Base-by-base conservation (phyloP, 2,888 invertebrate species). In the Caenorhabditis uteleia region DNA sequence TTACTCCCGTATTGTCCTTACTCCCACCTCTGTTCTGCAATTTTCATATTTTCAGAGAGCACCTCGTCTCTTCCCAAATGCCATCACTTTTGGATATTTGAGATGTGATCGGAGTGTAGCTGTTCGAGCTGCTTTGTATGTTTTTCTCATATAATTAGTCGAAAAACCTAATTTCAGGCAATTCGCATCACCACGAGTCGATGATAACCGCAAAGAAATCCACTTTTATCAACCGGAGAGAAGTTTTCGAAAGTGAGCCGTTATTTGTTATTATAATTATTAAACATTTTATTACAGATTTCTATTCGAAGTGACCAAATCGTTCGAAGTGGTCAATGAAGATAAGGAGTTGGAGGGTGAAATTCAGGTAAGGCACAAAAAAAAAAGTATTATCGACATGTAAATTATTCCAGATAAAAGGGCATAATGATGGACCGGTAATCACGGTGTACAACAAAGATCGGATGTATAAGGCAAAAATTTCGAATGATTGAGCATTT, bases 361-460 rank as follows among this genome's bases (percentile, higher is more conserved):
- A 55, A 46, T 61, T n/a, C 55, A 61, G 44, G 61, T 50, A 38
- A 40, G 20, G 40, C 40, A 40, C 21, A 25, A 40, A 4, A 20
- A 38, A 3, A 38, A 38, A 18, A n/a, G 16, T 7, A 5, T 20
- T 16, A 20, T 27, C 16, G 16, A 26, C 2, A 33, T 25, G 31
- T 12, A 36, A 8, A 36, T 12, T 45, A 26, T 48, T 54, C 1
- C 61, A 61, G 55, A 55, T 61, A 46, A 48, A 16, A 61, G 55
- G 61, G 10, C 61, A 61, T 36, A 25, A 18, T 7, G 50, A 42
- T 33, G 61, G 55, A 42, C 55, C 61, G 18, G 20, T 61, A n/a
- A 46, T 61, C 45, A 61, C 61, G 31, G 61, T 61, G 4, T 55
- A 46, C 55, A 61, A 61, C 46, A 61, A 61, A 55, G 55, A 61